Evolutionary conservation across 2,888 invertebrate species (phyloP), one percentile per base, ranked within the genome.

Genomic region (Pammene aurita): DNA sequence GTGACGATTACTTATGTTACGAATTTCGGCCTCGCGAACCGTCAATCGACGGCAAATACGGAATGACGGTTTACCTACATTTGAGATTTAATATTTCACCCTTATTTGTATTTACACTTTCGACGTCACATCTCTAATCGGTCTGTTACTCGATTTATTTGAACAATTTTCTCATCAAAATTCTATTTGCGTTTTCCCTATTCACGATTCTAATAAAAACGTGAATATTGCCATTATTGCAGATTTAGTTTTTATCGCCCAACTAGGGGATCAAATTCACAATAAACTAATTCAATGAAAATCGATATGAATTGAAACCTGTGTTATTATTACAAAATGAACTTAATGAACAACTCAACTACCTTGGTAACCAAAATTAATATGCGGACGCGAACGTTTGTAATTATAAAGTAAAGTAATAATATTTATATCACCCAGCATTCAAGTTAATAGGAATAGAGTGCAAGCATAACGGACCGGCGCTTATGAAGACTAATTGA

Each of bases 51-150:
- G 75, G 75, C 76, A 79, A 80, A 80, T 78, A 79, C 80, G 80
- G 50, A 80, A 77, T 75, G 77, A 50, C 77, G 79, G 78, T 75
- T 81, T 79, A 74, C 77, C 75, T 77, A 75, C 77, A 76, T 78
- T 74, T 75, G 75, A 80, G 76, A 84, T 84, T 83, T 80, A 82
- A 85, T 86, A 82, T 82, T 84, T 81, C 75, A 75, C 78, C 77
- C 80, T 80, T 84, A 84, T 85, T 82, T 83, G 78, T 84, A 80
- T 85, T 83, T 82, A 79, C 84, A 77, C 79, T 78, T 80, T 76
- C 78, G 75, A 77, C 76, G 75, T 76, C 77, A 74, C 78, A 69
- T 71, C 71, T 52, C 70, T 71, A 73, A 71, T 73, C 71, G 72
- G 67, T 64, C 64, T 64, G 63, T 70, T 54, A 67, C 55, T 71